Percentiles rank a stretch among this genome's conserved stretches.
These are phyloP conservation scores for Eonycteris spelaea DNA, from an alignment of 2,113 vertebrate genomes.

Conservation along the genomic window DNA sequence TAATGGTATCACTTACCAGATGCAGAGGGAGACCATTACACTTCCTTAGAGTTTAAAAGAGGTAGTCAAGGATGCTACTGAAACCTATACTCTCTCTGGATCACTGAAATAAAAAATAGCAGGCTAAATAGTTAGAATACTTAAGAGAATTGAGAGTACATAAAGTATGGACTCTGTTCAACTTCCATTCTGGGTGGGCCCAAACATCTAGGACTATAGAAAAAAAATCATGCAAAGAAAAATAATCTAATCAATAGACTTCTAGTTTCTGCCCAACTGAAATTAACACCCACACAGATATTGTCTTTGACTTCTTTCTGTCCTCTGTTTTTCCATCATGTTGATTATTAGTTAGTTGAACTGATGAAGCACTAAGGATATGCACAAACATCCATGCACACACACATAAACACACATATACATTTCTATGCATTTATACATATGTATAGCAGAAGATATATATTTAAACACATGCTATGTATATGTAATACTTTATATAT, in stretches of 20 bases:
- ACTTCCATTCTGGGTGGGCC: neutral
- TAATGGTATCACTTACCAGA: constrained; percentile 68
- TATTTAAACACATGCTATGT: neutral
- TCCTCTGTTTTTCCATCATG: neutral
- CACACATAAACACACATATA: neutral
- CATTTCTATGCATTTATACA: neutral
- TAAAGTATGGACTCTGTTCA: neutral
- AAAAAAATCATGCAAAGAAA: neutral
- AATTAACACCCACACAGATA: neutral
- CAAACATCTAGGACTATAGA: neutral
- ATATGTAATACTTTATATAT: neutral
- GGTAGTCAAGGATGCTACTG: neutral
- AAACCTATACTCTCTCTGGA: constrained; percentile 11
- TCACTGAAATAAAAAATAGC: constrained; percentile 4
- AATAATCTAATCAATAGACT: neutral
- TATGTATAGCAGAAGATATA: neutral
- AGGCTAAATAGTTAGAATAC: neutral
- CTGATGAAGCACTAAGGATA: neutral
- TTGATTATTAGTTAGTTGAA: neutral
- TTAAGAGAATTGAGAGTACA: neutral
- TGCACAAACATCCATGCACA: neutral
- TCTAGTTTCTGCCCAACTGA: neutral
- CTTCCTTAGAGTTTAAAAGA: constrained; percentile 11
- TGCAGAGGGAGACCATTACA: constrained; percentile 42
- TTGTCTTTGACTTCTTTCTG: neutral